Percentiles rank a stretch among this genome's conserved stretches.
These are phyloP conservation scores for Chelonus insularis DNA, from an alignment of 1,140 invertebrate genomes.

Conservation along the genomic window DNA sequence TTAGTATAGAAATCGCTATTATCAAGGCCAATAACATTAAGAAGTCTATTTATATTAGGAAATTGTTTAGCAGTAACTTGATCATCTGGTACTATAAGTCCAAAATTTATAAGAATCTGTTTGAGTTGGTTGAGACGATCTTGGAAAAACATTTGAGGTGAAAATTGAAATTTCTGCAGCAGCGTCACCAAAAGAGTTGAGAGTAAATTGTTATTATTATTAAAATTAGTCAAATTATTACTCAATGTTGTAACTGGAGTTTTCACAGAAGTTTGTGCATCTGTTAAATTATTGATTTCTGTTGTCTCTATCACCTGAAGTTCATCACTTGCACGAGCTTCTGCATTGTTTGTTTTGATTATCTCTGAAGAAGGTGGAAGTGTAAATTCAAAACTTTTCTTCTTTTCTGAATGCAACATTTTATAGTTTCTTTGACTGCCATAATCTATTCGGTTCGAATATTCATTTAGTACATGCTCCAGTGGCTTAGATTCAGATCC, in stretches of 20 bases:
- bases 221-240: too few relatives aligned
- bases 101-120: slow-evolving; percentile 32
- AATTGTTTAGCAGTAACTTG: slow-evolving; percentile 37
- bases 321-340: too few relatives aligned
- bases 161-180: slow-evolving; percentile 39
- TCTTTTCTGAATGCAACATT: slow-evolving; percentile 1
- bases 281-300: too few relatives aligned
- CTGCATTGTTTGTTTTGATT: too few relatives aligned
- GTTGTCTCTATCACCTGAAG: too few relatives aligned
- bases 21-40: slow-evolving; percentile 36
- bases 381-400: background rate
- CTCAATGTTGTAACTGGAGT: too few relatives aligned
- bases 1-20: slow-evolving; percentile 44
- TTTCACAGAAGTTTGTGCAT: too few relatives aligned
- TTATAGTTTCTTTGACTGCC: background rate
- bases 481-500: slow-evolving; percentile 23
- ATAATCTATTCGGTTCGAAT: background rate
- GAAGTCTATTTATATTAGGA: slow-evolving; percentile 23
- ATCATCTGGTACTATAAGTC: slow-evolving; percentile 17
- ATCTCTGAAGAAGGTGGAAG: too few relatives aligned
- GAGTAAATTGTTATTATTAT: slow-evolving; percentile 18
- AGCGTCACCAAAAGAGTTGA: slow-evolving; percentile 30
- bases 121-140: slow-evolving; percentile 36
- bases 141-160: slow-evolving; percentile 38
- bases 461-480: background rate